phyloP scores from a whole-genome alignment of 2,113 vertebrate species.

The Plecturocebus donacophilus region DNA sequence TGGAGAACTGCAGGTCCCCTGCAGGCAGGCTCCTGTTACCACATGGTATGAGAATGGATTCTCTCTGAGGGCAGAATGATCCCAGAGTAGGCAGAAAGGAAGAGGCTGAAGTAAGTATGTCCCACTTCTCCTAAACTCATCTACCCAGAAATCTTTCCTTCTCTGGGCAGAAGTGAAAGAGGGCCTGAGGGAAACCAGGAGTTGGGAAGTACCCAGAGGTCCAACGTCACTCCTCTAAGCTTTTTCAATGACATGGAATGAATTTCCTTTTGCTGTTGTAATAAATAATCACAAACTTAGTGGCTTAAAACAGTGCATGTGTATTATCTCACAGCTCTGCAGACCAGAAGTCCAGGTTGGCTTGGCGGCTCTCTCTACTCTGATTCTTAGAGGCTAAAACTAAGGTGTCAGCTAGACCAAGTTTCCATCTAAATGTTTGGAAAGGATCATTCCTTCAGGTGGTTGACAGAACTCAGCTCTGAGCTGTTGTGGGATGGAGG shows the following conservation, averaged over 20 bases:
- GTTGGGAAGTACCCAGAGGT: rapidly evolving
- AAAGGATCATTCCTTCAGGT: too few species aligned
- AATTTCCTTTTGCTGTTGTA: neutral
- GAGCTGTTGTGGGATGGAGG: too few species aligned
- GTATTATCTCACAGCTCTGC: neutral
- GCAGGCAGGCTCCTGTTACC: too few species aligned
- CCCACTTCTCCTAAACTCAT: neutral
- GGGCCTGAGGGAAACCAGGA: neutral
- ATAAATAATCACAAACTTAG: neutral
- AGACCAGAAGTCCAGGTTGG: neutral
- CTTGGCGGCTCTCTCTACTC: neutral
- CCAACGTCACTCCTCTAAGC: neutral
- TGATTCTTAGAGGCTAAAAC: neutral
- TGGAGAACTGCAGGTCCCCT: too few species aligned
- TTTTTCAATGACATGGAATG: rapidly evolving
- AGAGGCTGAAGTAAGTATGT: rapidly evolving
- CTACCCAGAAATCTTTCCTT: too few species aligned
- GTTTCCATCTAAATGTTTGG: neutral
- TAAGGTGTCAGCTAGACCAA: neutral
- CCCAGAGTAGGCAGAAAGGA: neutral
- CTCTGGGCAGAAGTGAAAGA: too few species aligned
- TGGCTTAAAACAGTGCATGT: rapidly evolving
- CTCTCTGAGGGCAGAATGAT: neutral
- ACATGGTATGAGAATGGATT: rapidly evolving
- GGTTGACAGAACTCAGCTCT: neutral